phyloP scores from a whole-genome alignment of 2,113 vertebrate genomes.

The Genyomyrus donnyi region DNA sequence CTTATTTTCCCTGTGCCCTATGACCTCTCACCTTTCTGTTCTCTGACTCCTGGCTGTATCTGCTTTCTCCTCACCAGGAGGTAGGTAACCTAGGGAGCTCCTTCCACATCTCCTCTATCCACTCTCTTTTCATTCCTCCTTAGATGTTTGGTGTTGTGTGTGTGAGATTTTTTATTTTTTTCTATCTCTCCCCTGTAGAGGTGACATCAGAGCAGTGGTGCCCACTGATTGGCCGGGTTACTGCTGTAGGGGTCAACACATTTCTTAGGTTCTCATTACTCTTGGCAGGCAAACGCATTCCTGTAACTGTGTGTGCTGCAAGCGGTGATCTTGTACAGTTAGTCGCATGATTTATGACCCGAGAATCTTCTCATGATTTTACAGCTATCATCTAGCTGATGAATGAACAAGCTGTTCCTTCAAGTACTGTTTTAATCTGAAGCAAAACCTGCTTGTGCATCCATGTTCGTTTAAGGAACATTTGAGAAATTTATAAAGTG shows the following conservation, averaged over 20 bases:
- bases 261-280: slow-evolving; percentile 21
- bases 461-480: neutral
- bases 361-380: neutral
- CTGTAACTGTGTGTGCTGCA: slow-evolving; percentile 35
- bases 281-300: slow-evolving; percentile 46
- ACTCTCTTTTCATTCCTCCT: slow-evolving; percentile 20
- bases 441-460: neutral
- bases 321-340: neutral
- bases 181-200: neutral
- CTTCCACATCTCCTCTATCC: slow-evolving; percentile 32
- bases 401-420: neutral
- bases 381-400: neutral
- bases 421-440: neutral
- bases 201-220: neutral
- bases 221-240: neutral
- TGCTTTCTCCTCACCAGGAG: slow-evolving; percentile 77
- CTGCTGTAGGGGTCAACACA: slow-evolving; percentile 9
- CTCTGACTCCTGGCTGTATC: slow-evolving; percentile 74
- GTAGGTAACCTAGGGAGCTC: slow-evolving; percentile 67
- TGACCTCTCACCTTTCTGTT: slow-evolving; percentile 77
- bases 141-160: slow-evolving; percentile 36
- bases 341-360: neutral
- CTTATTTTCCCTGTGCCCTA: slow-evolving; percentile 79
- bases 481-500: neutral
- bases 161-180: neutral